Base-by-base conservation (phyloP, 2,888 invertebrate species). In the Lycophotia porphyrea region DNA sequence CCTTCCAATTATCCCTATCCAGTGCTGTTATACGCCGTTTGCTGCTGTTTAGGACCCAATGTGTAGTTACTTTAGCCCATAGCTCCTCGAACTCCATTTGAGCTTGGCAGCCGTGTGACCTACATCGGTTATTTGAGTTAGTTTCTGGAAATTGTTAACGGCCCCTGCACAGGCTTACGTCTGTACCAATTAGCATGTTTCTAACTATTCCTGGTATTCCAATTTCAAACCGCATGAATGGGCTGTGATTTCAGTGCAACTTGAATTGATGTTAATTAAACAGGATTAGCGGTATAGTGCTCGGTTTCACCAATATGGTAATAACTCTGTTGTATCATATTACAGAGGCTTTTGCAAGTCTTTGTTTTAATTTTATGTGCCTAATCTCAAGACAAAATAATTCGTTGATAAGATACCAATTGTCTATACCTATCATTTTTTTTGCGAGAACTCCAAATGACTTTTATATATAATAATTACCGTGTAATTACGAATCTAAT, bases 381-480 rank as follows among this genome's bases (percentile, higher is more conserved):
- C 13, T 52, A 67, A 44, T 31, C 42, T 44, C 0, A 21, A 27
- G 42, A 60, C 27, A 24, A 13, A 1, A 24, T 61, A 47, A n/a
- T 44, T 58, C 15, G 27, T 27, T 36, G 49, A 71, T 71, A 74
- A n/a, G 49, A n/a, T 61, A 34, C 55, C 47, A 13, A 55, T 58
- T 18, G 18, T 27, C 8, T 31, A 18, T 58, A 58, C 31, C 8
- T 58, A 31, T 18, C 31, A 58, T 15, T 15, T 2, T 27, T 15
- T 55, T 55, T n/a, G 15, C 7, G 27, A 13, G n/a, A 55, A 55
- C 2, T 31, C 18, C 18, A 18, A 58, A 52, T 13, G 11, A 24
- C 2, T 11, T 61, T n/a, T 27, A 27, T 27, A 55, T 15, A 15
- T 34, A 44, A 42, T 5, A 55, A 3, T n/a, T n/a, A n/a, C n/a